Base-by-base conservation (phyloP, 2,888 invertebrate genomes). In the Dasysyrphus tricinctus region DNA sequence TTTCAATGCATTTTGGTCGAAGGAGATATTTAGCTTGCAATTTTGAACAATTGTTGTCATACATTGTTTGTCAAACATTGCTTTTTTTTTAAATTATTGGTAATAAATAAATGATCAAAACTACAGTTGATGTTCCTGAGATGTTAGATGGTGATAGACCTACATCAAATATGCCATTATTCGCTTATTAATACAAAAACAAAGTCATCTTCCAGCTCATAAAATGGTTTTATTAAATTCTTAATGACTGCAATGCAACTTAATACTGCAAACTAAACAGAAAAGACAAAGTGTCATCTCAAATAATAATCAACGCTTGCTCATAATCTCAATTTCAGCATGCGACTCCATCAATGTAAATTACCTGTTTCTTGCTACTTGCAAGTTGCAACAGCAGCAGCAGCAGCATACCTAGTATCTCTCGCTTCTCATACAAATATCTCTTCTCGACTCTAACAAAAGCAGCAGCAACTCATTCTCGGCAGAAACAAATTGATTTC, bases 271-370 rank as follows among this genome's bases (percentile, higher is more conserved):
- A 24, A 54, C 67, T 54, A 70, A 70, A 75, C 19, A 63, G 42
- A 37, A 75, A 78, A 74, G 63, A 57, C 77, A 77, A 78, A 74
- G 69, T 85, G 85, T 81, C 85, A 81, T 59, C 73, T 81, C 85
- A 24, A 77, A 77, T 85, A 67, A 77, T 63, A 77, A 77, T 85
- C 85, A 85, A 74, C 73, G 63, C 49, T 77, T 54, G 85, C 56
- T 54, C 69, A 77, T 73, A 76, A 65, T 77, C 74, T 74, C 67
- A 67, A 56, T 80, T 84, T 76, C 72, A 80, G 57, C 76, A 80
- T 73, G 80, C 80, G 73, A 85, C 85, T 69, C 54, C 81, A 85
- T 85, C 81, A 74, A 81, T 85, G 81, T 78, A 85, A 81, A 85
- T 85, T 85, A 78, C 81, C 85, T 78, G 81, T 85, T 85, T 37